phyloP scores from a whole-genome alignment of 2,797 vertebrate genomes.

The Pipistrellus pygmaeus region DNA sequence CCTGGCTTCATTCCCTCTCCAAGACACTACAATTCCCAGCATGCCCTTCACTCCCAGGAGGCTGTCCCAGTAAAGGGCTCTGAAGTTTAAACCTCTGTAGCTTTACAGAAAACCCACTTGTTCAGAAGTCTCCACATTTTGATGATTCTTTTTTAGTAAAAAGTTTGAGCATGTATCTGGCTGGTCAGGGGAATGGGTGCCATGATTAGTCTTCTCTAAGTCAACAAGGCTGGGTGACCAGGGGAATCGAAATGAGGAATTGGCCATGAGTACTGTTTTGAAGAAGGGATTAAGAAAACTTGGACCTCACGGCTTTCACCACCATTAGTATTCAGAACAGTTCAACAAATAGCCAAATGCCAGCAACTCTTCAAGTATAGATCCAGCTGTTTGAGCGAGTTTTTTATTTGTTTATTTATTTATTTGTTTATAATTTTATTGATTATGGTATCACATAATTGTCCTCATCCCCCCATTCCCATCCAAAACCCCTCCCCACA shows the following conservation, averaged over 20 bases:
- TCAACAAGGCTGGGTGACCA: background rate
- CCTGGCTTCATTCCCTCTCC: background rate
- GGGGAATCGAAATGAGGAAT: background rate
- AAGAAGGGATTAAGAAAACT: background rate
- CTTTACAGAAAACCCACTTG: background rate
- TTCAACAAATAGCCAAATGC: background rate
- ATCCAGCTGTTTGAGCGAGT: background rate
- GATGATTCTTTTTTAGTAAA: background rate
- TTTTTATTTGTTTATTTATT: too few species aligned
- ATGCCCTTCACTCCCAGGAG: background rate
- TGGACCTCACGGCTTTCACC: background rate
- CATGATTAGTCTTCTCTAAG: background rate
- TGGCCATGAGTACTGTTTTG: background rate
- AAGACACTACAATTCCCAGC: background rate
- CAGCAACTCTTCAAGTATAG: background rate
- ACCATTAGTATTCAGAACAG: accelerated
- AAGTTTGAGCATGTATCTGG: background rate
- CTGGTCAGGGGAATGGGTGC: background rate
- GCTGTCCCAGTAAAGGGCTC: background rate
- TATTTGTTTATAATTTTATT: too few species aligned
- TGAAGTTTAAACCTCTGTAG: background rate
- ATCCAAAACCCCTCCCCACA: too few species aligned
- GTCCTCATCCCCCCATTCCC: too few species aligned
- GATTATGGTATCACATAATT: too few species aligned
- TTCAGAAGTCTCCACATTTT: background rate